Conservation (phyloP, 2,113 vertebrate genomes). For the Cochlearius cochlearius region DNA sequence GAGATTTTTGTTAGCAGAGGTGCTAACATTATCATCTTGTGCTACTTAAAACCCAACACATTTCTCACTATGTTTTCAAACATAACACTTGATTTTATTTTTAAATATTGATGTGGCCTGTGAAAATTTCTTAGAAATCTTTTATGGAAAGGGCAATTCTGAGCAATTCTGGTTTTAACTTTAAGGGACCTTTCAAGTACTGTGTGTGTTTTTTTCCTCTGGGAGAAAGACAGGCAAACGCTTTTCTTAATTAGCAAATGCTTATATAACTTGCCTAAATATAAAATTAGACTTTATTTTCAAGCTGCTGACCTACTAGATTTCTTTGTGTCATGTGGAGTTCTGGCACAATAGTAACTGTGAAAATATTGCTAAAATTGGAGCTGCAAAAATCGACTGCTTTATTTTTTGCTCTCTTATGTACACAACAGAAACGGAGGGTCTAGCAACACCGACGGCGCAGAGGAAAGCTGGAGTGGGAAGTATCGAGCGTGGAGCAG, state of each 20-base stretch:
- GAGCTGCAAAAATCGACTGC: conserved; percentile 28
- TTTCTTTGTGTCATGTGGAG: conserved; percentile 65
- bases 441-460: not conserved
- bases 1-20: conserved; percentile 58
- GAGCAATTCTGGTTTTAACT: conserved; percentile 48
- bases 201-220: not conserved
- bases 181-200: conserved; percentile 44
- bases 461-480: not conserved
- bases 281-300: conserved; percentile 73
- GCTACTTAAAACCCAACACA: conserved; percentile 50
- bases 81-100: conserved; percentile 56
- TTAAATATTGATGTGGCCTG: conserved; percentile 43
- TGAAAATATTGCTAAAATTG: conserved; percentile 68
- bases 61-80: conserved; percentile 59
- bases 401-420: conserved; percentile 56
- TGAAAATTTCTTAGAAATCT: conserved; percentile 58
- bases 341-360: conserved; percentile 62
- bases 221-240: conserved; percentile 30
- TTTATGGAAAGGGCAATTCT: conserved; percentile 39
- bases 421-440: not conserved
- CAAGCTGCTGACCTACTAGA: conserved; percentile 66
- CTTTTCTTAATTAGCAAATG: conserved; percentile 70
- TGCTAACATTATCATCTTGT: conserved; percentile 39
- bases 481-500: not conserved
- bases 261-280: conserved; percentile 54